Base-by-base conservation (phyloP, 2,113 vertebrate species). In the Mesembrinibis cayennensis region DNA sequence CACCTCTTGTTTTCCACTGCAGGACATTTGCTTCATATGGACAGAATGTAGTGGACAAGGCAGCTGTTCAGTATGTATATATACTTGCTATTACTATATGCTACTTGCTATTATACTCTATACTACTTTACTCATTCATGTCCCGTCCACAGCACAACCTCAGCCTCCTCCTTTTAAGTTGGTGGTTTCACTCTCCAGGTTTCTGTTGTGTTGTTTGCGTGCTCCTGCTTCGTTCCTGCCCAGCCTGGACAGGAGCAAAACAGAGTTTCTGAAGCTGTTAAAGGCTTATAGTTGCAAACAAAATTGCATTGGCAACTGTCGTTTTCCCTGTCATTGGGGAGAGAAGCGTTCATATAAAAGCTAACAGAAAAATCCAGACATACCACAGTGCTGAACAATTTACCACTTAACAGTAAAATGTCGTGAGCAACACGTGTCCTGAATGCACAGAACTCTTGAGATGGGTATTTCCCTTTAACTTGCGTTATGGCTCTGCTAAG, bases 401-500 rank as follows among this genome's bases (percentile, higher is more conserved):
- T 3, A 9, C 69, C 16, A 8, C 30, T 38, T 62, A 42, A 29
- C 22, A 53, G 27, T 26, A 58, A 58, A 34, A 29, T 53, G 30
- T 38, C 0, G 0, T 18, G 40, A 82, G 36, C 53, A 38, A 11
- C 0, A 0, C 0, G 0, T 66, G 45, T 73, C 55, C 50, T 49
- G 59, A 74, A 81, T 6, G 4, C 56, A 30, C 61, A 59, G 69
- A 77, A 62, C 53, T 96, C 70, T 40, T 40, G 44, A 25, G 42
- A 18, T 34, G 53, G 66, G 1, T 78, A 8, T 13, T 84, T 59
- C 13, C 32, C 13, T 65, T 56, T 27, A 32, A 18, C 21, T 81
- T 70, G n/a, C 3, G 1, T 53, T 61, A 38, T 1, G 2, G 11
- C 17, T 91, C 19, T 71, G 55, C 32, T 90, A 38, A 45, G 50